A percentile compares a stretch with the other conserved stretches of the same genome.
These are phyloP conservation scores for Hormaphis cornu DNA, from an alignment of 1,140 invertebrate genomes.

Conservation along the genomic window DNA sequence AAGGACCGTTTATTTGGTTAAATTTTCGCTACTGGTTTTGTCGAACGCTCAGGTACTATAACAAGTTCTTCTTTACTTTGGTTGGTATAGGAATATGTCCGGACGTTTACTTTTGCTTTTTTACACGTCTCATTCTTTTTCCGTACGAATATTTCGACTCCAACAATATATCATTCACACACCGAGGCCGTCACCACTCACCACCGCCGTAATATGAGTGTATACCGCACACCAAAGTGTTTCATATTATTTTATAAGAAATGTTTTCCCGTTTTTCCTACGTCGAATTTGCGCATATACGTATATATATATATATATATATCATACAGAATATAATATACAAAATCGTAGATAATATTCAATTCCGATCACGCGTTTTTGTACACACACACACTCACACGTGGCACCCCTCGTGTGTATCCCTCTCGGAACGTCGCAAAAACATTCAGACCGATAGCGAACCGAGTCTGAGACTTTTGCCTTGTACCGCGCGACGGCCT, in stretches of 20 bases:
- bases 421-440: too few species aligned
- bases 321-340: neutral
- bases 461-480: neutral
- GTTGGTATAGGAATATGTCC: too few species aligned
- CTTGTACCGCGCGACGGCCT: neutral
- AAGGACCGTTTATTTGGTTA: too few species aligned
- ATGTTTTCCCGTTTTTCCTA: neutral
- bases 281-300: neutral
- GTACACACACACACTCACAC: neutral
- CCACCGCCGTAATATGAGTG: too few species aligned
- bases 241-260: neutral
- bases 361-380: conserved; percentile 7
- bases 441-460: too few species aligned
- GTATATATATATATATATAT: neutral
- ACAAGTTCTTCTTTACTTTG: too few species aligned
- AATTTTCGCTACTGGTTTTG: too few species aligned
- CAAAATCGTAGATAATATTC: neutral
- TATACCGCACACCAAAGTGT: neutral
- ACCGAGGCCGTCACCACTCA: neutral
- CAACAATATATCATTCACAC: conserved; percentile 17
- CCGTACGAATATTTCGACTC: too few species aligned
- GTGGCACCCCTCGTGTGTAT: too few species aligned
- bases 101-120: too few species aligned
- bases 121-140: too few species aligned
- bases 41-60: too few species aligned